Evolutionary conservation across 2,113 vertebrate species (phyloP), one percentile per base, ranked within the genome.

Genomic region (Forbesichthys papilliferus): DNA sequence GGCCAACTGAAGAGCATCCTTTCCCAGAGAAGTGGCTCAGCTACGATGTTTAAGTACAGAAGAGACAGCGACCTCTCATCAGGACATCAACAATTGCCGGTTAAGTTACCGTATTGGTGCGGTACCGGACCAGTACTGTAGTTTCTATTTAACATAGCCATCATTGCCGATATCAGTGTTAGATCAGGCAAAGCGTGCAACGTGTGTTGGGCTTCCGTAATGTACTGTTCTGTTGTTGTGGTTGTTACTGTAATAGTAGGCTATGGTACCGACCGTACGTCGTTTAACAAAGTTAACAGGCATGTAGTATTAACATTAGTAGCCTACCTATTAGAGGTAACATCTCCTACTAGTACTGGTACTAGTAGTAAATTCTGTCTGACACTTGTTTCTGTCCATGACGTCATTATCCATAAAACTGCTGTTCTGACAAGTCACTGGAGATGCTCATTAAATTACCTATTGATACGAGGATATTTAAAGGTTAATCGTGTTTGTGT

Each of bases 71-170:
- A 51, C 48, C 11, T 51, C 48, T 51, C 48, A 51, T 51, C 48
- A 51, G 48, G 48, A 55, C 54, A 55, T 55, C 11, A 55, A 55
- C 54, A 55, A 3, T 27, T 27, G 27, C 27, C 2, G 27, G 54
- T 55, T 55, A 55, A 11, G 16, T 55, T 55, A 42, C 36, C 7
- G 54, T 9, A 27, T 27, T 27, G 27, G 27, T 27, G 2, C 2
- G 27, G 27, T 27, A 27, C 27, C 27, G 27, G 27, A 27, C 20
- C 20, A 2, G 20, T 20, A 27, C 27, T 27, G 27, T 27, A 27
- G 27, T 27, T 55, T 55, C 54, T 55, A 55, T 14, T n/a, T 16
- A 55, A 55, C 54, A 16, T 55, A 55, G 54, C 54, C 54, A 55
- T n/a, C 4, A 9, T 55, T 16, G 16, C 54, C 14, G 14, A 16